Evolutionary conservation across 1,140 invertebrate genomes (phyloP), one percentile per base, ranked within the genome.

Genomic region (Geopemphigus sp.): DNA sequence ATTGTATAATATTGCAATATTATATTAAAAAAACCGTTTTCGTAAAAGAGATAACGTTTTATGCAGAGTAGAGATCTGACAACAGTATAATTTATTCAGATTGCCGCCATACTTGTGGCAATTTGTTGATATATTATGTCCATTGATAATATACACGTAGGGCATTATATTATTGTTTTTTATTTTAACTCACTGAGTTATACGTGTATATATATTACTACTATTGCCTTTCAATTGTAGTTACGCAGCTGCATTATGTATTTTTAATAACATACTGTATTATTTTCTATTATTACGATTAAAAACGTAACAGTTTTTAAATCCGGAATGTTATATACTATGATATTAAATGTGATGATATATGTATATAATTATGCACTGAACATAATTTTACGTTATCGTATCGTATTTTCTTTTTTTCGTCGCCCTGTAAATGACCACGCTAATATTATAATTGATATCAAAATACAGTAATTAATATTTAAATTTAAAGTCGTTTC

Each of bases 201-300:
- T n/a, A n/a, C n/a, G n/a, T n/a, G n/a, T 39, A 39, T 39, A 39
- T 39, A 39, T 39, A 39, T 39, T 66, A 15, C 32, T 26, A 78
- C 15, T 39, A 45, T 50, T 29, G 57, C 39, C 73, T 78, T 78
- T 78, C 73, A 61, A 78, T 78, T 63, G 47, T 78, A 53, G 22
- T n/a, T 22, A 14, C 22, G 47, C 47, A 32, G 57, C 50, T 22
- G 22, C 39, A 78, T 78, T 78, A 61, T n/a, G 15, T 39, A 19
- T 29, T 10, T 74, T 74, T 74, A 74, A 74, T 59, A 59, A 29
- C 14, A 50, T 57, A 73, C 57, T 59, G 39, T 78, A 61, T 78
- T 78, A 78, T 78, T 78, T 78, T 78, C 56, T 61, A 61, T 61
- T 47, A 78, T 78, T 61, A 78, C 12, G 14, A 22, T 54, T 45